Base-by-base conservation (phyloP, 2,888 invertebrate species). In the Autographa gamma region DNA sequence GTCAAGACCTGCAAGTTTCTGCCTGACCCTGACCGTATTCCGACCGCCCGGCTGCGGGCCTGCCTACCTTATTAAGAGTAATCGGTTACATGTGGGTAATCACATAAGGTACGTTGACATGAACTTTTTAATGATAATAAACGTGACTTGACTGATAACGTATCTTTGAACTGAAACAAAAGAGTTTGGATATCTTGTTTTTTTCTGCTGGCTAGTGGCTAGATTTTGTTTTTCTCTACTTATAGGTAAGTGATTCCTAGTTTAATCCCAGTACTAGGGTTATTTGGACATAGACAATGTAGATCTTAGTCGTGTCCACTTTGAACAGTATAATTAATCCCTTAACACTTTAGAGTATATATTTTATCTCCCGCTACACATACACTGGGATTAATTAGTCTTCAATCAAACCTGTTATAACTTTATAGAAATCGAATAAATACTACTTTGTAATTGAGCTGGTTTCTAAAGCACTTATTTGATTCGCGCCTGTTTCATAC, bases 31-130 rank as follows among this genome's bases (percentile, higher is more conserved):
- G 77, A 78, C 78, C 74, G 66, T 59, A 61, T 71, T 77, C 58
- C 31, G 52, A 31, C 62, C 60, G 68, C 74, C 74, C 65, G 41
- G 71, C 48, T 71, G 58, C 60, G 66, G 74, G 43, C 67, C 60
- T 65, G 77, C 62, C 48, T 38, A 14, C 76, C 79, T 60, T 80
- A 77, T 75, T 64, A 61, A 64, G 48, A 69, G 56, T 67, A 34
- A 60, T 41, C 66, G 71, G 68, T 77, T 72, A 75, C 73, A 71
- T 66, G 54, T 43, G 48, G 62, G 16, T 58, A n/a, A 60, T 54
- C 54, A 3, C 32, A 65, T 9, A 69, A 68, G 76, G 79, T 63
- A 62, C 79, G 76, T 76, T 73, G 79, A 76, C 79, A 69, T 79
- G 73, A 79, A 66, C 76, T 79, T 69, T 61, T 69, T 48, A 63